Conservation (phyloP, 2,797 vertebrate species). For the Anguilla obscura region DNA sequence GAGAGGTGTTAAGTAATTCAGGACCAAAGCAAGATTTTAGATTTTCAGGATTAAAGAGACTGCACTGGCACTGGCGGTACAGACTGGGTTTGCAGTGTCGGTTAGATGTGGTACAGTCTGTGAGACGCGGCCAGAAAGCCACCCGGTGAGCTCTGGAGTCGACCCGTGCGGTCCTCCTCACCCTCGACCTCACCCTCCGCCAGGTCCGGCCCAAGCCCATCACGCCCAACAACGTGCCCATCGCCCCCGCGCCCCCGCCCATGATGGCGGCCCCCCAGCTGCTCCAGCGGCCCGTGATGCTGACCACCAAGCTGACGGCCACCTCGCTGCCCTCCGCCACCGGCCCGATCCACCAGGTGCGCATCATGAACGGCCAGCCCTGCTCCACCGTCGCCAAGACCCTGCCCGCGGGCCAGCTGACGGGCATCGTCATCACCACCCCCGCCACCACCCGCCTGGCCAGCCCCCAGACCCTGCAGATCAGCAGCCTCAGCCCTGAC, state of each 20-base stretch:
- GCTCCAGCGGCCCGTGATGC: constrained; percentile 93
- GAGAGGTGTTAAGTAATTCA: not conserved
- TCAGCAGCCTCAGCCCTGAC: constrained; percentile 71
- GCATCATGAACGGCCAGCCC: constrained; percentile 94
- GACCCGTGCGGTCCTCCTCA: not conserved
- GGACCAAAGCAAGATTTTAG: not conserved
- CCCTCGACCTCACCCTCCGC: not conserved
- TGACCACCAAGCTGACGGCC: constrained; percentile 89
- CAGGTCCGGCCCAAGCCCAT: constrained; percentile 92
- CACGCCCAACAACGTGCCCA: constrained; percentile 91
- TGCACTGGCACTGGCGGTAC: constrained; percentile 35
- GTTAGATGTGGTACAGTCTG: not conserved
- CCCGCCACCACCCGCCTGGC: constrained; percentile 78
- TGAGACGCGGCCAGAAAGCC: not conserved
- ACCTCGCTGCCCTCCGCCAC: constrained; percentile 82
- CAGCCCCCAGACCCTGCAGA: constrained; percentile 87
- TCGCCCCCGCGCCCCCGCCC: constrained; percentile 93
- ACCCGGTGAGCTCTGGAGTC: not conserved
- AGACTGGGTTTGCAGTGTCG: constrained; percentile 33
- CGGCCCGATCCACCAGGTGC: constrained; percentile 95
- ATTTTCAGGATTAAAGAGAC: constrained; percentile 7
- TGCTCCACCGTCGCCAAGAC: constrained; percentile 82
- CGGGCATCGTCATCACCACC: constrained; percentile 95
- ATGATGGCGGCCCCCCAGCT: constrained; percentile 98
- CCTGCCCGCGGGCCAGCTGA: constrained; percentile 80